phyloP scores from a whole-genome alignment of 2,113 vertebrate genomes.

The Morone chrysops region DNA sequence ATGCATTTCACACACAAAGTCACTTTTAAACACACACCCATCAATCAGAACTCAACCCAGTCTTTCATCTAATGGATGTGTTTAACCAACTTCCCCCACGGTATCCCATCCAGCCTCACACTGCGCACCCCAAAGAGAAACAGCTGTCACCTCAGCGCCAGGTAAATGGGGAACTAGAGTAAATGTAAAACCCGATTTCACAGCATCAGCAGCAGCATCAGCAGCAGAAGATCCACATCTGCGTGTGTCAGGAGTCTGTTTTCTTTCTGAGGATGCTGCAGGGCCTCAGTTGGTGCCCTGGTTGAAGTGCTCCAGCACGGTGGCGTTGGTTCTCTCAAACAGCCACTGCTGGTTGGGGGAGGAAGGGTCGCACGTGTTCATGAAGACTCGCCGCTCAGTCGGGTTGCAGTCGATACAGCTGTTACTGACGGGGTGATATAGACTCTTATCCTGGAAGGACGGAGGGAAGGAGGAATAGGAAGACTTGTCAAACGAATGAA shows the following conservation, averaged over 20 bases:
- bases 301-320: constrained; percentile 77
- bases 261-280: neutral
- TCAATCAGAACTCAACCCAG: constrained; percentile 14
- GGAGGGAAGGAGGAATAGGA: neutral
- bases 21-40: constrained; percentile 12
- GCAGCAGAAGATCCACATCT: constrained; percentile 21
- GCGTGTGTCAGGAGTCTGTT: neutral
- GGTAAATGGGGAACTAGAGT: constrained; percentile 4
- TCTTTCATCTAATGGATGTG: neutral
- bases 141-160: constrained; percentile 24
- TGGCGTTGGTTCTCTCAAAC: constrained; percentile 77
- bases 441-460: constrained; percentile 68
- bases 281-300: constrained; percentile 38
- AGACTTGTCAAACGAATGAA: neutral
- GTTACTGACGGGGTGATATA: constrained; percentile 78
- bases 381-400: constrained; percentile 70
- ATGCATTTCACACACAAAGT: constrained; percentile 8
- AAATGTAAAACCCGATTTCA: neutral
- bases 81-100: constrained; percentile 9
- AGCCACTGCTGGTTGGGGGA: constrained; percentile 74
- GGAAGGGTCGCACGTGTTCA: constrained; percentile 69
- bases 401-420: constrained; percentile 75
- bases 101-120: constrained; percentile 24
- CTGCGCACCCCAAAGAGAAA: constrained; percentile 30
- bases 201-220: constrained; percentile 4